phyloP scores from a whole-genome alignment of 1,140 invertebrate genomes.

The Meloidogyne hapla region DNA sequence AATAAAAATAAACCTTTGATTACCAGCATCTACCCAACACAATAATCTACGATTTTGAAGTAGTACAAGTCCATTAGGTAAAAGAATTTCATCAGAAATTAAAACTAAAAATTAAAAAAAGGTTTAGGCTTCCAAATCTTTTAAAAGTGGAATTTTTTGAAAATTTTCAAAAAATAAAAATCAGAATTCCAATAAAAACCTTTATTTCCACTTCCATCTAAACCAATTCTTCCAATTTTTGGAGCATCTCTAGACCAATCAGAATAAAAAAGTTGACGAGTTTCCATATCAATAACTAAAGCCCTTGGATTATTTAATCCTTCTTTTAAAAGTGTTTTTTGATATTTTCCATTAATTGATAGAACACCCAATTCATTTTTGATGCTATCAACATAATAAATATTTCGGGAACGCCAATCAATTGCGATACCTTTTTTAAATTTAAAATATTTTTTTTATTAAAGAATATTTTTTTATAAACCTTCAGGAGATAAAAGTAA shows the following conservation, averaged over 20 bases:
- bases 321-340: slow-evolving; percentile 75
- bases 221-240: slow-evolving; percentile 86
- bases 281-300: slow-evolving; percentile 85
- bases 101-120: slow-evolving; percentile 59
- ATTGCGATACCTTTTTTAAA: slow-evolving; percentile 83
- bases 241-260: slow-evolving; percentile 89
- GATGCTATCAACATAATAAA: slow-evolving; percentile 93
- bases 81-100: slow-evolving; percentile 67
- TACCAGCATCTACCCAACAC: slow-evolving; percentile 93
- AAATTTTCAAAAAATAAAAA: too few relatives aligned
- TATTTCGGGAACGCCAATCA: slow-evolving; percentile 84
- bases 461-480: background rate
- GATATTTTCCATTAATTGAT: slow-evolving; percentile 74
- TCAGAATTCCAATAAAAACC: background rate
- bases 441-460: background rate
- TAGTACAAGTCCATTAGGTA: slow-evolving; percentile 73
- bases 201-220: slow-evolving; percentile 80
- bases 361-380: slow-evolving; percentile 85
- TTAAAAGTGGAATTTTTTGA: too few relatives aligned
- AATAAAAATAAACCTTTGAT: slow-evolving; percentile 51
- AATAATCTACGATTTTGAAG: slow-evolving; percentile 80
- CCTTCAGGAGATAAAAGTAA: slow-evolving; percentile 75
- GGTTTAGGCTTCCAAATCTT: background rate
- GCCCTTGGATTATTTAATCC: slow-evolving; percentile 85
- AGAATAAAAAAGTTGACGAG: slow-evolving; percentile 81